phyloP scores from a whole-genome alignment of 2,797 vertebrate species.

The Simalia tracyae region DNA sequence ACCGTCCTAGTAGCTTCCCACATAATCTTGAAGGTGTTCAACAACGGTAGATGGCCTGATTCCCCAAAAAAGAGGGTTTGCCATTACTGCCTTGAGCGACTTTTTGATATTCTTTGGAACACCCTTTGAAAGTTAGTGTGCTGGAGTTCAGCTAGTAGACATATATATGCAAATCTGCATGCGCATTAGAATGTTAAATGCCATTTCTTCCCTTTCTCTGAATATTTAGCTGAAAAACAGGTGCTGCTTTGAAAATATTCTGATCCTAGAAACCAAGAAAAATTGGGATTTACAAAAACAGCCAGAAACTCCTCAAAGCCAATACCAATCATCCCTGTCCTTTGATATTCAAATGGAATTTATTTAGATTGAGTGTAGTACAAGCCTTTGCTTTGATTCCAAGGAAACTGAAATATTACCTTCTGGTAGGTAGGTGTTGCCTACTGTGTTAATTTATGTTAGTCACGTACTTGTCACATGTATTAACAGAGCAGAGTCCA shows the following conservation, averaged over 20 bases:
- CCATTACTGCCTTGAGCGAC: too few relatives aligned
- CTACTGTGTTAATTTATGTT: conserved; percentile 57
- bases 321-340: conserved; percentile 69
- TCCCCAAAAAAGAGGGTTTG: too few relatives aligned
- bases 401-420: conserved; percentile 44
- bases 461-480: conserved; percentile 56
- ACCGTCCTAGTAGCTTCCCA: too few relatives aligned
- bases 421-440: conserved; percentile 50
- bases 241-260: conserved; percentile 69
- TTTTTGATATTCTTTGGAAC: too few relatives aligned
- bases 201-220: conserved; percentile 5
- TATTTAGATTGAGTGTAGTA: conserved; percentile 29
- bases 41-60: too few relatives aligned
- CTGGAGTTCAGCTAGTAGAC: neutral
- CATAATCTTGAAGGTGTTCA: too few relatives aligned
- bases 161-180: neutral
- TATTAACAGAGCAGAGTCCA: conserved; percentile 56
- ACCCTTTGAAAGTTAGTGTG: neutral
- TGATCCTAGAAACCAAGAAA: conserved; percentile 70
- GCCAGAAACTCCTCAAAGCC: conserved; percentile 69
- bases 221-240: conserved; percentile 74
- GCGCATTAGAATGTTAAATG: conserved; percentile 10
- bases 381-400: conserved; percentile 25
- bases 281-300: conserved; percentile 71
- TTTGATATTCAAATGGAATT: conserved; percentile 83